These are phyloP conservation scores for Botia kubotai DNA, from an alignment of 2,797 vertebrate genomes.

Conservation along the genomic window DNA sequence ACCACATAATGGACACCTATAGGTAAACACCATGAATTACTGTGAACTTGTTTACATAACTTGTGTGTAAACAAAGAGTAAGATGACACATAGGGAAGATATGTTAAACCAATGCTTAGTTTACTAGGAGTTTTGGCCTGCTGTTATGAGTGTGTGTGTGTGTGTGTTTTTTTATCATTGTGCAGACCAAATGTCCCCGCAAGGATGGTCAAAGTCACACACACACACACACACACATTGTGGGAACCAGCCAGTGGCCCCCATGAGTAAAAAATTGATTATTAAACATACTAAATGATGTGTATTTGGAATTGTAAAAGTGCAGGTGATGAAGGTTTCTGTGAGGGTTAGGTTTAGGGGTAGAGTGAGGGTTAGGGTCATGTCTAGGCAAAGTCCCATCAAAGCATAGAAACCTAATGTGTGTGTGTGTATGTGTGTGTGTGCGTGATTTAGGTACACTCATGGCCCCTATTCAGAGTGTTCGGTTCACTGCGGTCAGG, in stretches of 20 bases:
- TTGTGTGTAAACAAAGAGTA: neutral
- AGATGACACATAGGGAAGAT: neutral
- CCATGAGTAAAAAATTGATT: neutral
- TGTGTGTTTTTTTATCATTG: constrained; percentile 2
- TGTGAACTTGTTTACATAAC: neutral
- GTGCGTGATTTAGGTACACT: constrained; percentile 77
- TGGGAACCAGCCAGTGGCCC: too few relatives aligned
- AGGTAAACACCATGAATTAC: constrained; percentile 49
- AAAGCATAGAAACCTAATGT: too few relatives aligned
- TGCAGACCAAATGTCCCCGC: too few relatives aligned
- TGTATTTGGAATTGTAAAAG: too few relatives aligned
- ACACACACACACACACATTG: too few relatives aligned
- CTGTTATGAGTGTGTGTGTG: neutral
- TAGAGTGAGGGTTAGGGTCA: too few relatives aligned
- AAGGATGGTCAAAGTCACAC: too few relatives aligned
- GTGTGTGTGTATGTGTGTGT: neutral
- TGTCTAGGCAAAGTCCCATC: too few relatives aligned
- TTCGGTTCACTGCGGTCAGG: constrained; percentile 84
- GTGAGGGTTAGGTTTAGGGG: too few relatives aligned
- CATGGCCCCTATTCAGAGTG: constrained; percentile 80
- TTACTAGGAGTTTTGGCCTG: neutral
- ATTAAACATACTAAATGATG: neutral
- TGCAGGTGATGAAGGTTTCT: too few relatives aligned
- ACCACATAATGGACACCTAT: constrained; percentile 50
- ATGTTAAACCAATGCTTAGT: neutral